phyloP scores from a whole-genome alignment of 2,888 invertebrate species.

The Perizoma flavofasciatum region DNA sequence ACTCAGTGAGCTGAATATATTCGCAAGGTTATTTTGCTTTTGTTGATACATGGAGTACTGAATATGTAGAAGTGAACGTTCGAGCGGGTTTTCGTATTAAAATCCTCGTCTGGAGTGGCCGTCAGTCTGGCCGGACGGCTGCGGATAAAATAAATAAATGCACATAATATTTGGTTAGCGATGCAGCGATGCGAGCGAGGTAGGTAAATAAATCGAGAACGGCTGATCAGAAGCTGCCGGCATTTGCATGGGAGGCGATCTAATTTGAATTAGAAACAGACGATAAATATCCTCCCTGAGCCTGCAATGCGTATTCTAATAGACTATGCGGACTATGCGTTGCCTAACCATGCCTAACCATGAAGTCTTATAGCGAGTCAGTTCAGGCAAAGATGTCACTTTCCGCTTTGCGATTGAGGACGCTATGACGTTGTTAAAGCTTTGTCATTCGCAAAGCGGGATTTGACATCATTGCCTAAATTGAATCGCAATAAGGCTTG shows the following conservation, averaged over 20 bases:
- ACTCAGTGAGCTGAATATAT: constrained; percentile 54
- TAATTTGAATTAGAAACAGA: constrained; percentile 57
- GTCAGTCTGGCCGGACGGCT: constrained; percentile 50
- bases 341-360: too few relatives aligned
- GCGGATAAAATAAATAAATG: constrained; percentile 73
- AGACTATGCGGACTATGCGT: constrained; percentile 13
- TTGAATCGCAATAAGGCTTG: too few relatives aligned
- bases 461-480: too few relatives aligned
- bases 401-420: too few relatives aligned
- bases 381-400: too few relatives aligned
- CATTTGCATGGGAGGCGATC: constrained; percentile 73
- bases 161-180: constrained; percentile 77
- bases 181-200: constrained; percentile 55
- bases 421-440: too few relatives aligned
- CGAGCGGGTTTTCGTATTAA: constrained; percentile 50
- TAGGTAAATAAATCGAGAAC: constrained; percentile 58
- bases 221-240: constrained; percentile 45
- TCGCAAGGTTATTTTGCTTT: constrained; percentile 35
- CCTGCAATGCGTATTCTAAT: constrained; percentile 39
- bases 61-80: constrained; percentile 57
- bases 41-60: constrained; percentile 43
- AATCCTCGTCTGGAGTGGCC: constrained; percentile 49
- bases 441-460: too few relatives aligned
- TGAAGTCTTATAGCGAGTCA: too few relatives aligned
- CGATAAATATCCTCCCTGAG: constrained; percentile 33